Conservation (phyloP, 1,140 invertebrate species). For the Stenopsyche tienmushanensis region DNA sequence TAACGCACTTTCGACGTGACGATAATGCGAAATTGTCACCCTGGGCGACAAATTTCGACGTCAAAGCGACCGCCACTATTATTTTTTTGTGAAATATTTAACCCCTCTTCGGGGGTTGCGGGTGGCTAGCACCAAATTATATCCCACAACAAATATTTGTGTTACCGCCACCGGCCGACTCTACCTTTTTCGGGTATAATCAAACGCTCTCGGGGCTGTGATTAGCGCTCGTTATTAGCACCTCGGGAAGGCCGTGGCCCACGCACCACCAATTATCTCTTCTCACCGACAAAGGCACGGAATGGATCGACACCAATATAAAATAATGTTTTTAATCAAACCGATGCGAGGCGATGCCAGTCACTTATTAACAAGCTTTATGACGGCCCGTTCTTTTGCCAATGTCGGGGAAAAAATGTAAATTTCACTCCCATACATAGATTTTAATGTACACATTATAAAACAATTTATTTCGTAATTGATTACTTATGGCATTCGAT, state of each 20-base stretch:
- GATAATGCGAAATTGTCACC: too few relatives aligned
- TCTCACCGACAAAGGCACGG: conserved; percentile 11
- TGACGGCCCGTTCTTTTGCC: neutral
- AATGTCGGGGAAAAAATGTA: neutral
- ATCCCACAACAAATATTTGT: conserved; percentile 28
- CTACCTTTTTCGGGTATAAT: conserved; percentile 22
- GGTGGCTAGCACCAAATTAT: conserved; percentile 5
- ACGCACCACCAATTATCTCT: conserved; percentile 24
- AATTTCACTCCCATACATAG: too few relatives aligned
- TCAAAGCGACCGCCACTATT: too few relatives aligned
- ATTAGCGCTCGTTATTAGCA: conserved; percentile 41
- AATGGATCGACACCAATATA: conserved; percentile 2
- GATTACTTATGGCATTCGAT: neutral
- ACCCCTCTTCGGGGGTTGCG: conserved; percentile 4
- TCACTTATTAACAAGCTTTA: neutral
- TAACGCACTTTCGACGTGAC: too few relatives aligned
- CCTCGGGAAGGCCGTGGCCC: conserved; percentile 32
- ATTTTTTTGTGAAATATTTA: too few relatives aligned
- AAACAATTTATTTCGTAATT: too few relatives aligned
- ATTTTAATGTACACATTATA: too few relatives aligned
- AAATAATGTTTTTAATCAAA: neutral
- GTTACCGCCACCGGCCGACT: conserved; percentile 9
- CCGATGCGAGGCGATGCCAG: neutral
- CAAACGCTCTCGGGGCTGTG: conserved; percentile 27
- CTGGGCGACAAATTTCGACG: too few relatives aligned